phyloP scores from a whole-genome alignment of 2,797 vertebrate species.

The Ctenopoma multispine region DNA sequence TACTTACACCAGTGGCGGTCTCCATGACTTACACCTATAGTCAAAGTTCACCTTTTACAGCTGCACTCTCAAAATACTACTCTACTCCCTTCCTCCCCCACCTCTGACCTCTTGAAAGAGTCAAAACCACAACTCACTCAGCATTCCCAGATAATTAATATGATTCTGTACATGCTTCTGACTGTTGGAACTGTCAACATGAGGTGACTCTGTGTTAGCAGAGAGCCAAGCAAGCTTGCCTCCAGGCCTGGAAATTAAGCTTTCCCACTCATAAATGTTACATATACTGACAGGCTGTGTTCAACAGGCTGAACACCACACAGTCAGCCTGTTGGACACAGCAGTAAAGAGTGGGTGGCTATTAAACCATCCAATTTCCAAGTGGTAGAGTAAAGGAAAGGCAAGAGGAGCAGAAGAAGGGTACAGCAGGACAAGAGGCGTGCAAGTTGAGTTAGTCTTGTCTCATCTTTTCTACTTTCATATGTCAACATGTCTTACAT shows the following conservation, averaged over 20 bases:
- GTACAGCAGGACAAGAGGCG: conserved; percentile 33
- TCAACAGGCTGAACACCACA: conserved; percentile 64
- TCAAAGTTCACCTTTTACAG: neutral
- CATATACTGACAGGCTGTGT: conserved; percentile 67
- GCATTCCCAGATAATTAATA: conserved; percentile 28
- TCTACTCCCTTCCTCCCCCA: neutral
- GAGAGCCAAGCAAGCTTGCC: conserved; percentile 32
- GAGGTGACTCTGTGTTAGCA: conserved; percentile 26
- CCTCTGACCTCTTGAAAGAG: neutral
- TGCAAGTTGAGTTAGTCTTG: conserved; percentile 10
- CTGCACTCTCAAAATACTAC: neutral
- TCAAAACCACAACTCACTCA: neutral
- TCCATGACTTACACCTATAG: neutral
- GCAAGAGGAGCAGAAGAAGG: conserved; percentile 41
- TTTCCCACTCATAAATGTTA: conserved; percentile 54
- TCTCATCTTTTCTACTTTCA: no score
- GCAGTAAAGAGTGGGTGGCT: conserved; percentile 66
- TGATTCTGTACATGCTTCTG: conserved; percentile 15
- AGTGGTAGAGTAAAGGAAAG: conserved; percentile 53
- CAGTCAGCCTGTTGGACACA: conserved; percentile 71
- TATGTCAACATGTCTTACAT: neutral
- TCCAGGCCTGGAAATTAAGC: conserved; percentile 52
- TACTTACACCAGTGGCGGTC: neutral
- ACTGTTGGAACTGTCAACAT: conserved; percentile 30
- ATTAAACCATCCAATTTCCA: conserved; percentile 65